Evolutionary conservation across 2,888 invertebrate species (phyloP).

Genomic region (Rhabditoides inermis): DNA sequence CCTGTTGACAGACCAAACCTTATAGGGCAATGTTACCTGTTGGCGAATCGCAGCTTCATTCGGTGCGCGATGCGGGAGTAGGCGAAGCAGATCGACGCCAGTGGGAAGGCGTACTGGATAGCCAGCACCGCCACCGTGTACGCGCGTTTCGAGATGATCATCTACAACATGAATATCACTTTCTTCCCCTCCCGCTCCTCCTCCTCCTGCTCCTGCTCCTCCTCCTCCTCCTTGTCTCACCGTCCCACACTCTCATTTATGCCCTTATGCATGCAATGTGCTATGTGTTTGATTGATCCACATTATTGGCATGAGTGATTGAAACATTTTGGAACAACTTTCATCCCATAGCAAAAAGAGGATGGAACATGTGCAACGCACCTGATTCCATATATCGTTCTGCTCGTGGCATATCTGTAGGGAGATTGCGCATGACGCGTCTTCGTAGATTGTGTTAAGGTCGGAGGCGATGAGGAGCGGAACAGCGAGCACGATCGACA

Average conservation of each 20-base stretch:
- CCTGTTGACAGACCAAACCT: too few relatives aligned
- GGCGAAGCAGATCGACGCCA: slow-evolving; percentile 46
- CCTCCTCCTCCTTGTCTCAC: too few relatives aligned
- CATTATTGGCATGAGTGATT: too few relatives aligned
- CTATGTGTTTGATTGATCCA: too few relatives aligned
- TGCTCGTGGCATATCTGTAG: slow-evolving; percentile 48
- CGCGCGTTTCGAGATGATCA: slow-evolving; percentile 42
- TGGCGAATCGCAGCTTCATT: slow-evolving; percentile 44
- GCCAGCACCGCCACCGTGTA: slow-evolving; percentile 45
- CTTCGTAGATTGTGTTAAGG: slow-evolving; percentile 34
- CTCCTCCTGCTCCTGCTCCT: too few relatives aligned
- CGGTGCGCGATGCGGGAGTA: slow-evolving; percentile 46
- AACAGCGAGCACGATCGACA: slow-evolving; percentile 52
- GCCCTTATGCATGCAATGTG: too few relatives aligned
- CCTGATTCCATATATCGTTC: slow-evolving; percentile 48
- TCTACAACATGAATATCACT: slow-evolving; percentile 25
- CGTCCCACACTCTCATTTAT: too few relatives aligned
- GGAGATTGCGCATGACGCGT: slow-evolving; percentile 32
- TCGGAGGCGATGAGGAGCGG: slow-evolving; percentile 47
- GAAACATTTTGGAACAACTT: too few relatives aligned
- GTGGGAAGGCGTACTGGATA: slow-evolving; percentile 48
- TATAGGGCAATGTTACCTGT: too few relatives aligned
- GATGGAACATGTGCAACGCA: slow-evolving; percentile 6
- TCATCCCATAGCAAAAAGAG: neutral
- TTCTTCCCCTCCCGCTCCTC: too few relatives aligned